Percentiles rank a stretch among this genome's conserved stretches.
These are phyloP conservation scores for Lonchura striata DNA, from an alignment of 2,113 vertebrate genomes.

Conservation along the genomic window DNA sequence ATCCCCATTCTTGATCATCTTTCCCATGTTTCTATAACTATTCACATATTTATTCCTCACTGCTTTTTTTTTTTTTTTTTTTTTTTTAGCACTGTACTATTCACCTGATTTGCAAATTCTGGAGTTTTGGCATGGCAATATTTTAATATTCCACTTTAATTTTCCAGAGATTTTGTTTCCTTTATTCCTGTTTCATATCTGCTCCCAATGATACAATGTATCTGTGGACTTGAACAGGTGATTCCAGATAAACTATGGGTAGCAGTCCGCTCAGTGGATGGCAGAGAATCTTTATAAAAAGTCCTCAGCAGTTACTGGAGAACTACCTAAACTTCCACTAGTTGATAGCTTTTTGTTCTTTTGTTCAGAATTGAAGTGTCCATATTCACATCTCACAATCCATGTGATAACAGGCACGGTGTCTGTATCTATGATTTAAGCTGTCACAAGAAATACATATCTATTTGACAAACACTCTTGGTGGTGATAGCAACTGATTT, in stretches of 20 bases:
- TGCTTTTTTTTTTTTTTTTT: neutral
- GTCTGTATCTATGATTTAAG: neutral
- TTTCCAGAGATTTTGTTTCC: neutral
- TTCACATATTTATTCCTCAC: neutral
- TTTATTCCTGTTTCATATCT: neutral
- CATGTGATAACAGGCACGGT: neutral
- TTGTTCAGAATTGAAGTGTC: neutral
- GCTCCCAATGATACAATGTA: neutral
- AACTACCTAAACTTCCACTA: neutral
- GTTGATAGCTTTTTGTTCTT: neutral
- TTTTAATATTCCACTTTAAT: neutral
- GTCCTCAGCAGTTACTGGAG: neutral
- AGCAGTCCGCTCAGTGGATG: neutral
- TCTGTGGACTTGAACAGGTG: neutral
- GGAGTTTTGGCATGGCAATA: neutral
- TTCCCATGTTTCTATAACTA: neutral
- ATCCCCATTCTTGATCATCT: neutral
- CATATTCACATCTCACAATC: neutral
- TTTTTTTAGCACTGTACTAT: neutral
- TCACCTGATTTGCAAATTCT: neutral
- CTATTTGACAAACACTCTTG: neutral
- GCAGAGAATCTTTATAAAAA: neutral
- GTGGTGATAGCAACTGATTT: neutral
- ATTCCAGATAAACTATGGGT: neutral
- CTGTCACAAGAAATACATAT: neutral